These are phyloP conservation scores for Bellardia pandia DNA, from an alignment of 2,888 invertebrate species.

Conservation along the genomic window DNA sequence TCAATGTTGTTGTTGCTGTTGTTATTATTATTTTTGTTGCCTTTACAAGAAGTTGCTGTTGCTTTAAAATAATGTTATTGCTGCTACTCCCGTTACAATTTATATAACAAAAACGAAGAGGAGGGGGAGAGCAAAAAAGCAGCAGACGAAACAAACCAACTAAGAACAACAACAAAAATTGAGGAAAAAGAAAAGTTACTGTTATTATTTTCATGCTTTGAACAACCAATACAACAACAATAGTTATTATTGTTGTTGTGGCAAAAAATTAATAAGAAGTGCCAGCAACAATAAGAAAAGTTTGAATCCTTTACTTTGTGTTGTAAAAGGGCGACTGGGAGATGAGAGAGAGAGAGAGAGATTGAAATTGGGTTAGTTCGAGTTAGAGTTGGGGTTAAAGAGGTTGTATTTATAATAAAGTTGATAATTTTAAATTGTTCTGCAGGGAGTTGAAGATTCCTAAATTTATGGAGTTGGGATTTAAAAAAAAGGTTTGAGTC, in stretches of 20 bases:
- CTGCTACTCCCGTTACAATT: conserved; percentile 52
- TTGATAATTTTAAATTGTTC: conserved; percentile 44
- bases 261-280: conserved; percentile 13
- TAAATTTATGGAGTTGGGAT: background rate
- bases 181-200: conserved; percentile 33
- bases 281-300: conserved; percentile 12
- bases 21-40: conserved; percentile 19
- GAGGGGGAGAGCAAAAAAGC: background rate
- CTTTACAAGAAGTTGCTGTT: conserved; percentile 12
- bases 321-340: background rate
- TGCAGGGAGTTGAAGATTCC: background rate
- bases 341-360: background rate
- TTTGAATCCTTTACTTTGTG: conserved; percentile 28
- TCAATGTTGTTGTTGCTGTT: conserved; percentile 2
- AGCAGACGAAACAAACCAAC: conserved; percentile 17
- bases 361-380: background rate
- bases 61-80: conserved; percentile 50
- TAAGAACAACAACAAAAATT: background rate
- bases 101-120: background rate
- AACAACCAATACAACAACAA: background rate
- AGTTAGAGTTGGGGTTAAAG: background rate
- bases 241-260: conserved; percentile 23
- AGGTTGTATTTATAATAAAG: background rate
- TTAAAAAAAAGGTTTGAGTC: background rate
- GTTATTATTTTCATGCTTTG: conserved; percentile 45